Percentiles rank a stretch among this genome's conserved stretches.
Conservation (phyloP, 2,888 invertebrate species). For the Nomada goodeniana region DNA sequence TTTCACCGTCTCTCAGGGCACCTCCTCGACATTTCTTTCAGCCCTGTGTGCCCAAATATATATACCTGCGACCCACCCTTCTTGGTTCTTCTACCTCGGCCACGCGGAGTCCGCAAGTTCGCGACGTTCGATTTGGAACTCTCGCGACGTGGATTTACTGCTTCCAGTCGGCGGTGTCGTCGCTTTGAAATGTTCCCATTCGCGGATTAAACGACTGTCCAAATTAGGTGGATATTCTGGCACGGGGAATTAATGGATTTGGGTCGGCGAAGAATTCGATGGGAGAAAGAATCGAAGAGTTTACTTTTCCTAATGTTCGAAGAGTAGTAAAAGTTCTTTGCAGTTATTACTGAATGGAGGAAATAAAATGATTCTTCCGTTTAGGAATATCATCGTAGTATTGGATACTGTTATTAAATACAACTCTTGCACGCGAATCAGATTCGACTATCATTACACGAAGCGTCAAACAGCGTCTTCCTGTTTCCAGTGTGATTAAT, state of each 20-base stretch:
- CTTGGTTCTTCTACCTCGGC: neutral
- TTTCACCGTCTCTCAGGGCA: neutral
- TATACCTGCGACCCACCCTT: constrained; percentile 14
- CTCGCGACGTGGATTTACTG: constrained; percentile 64
- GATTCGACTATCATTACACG: neutral
- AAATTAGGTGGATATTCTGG: constrained; percentile 15
- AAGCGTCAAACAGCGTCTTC: neutral
- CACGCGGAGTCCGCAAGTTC: constrained; percentile 25
- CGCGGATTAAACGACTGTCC: constrained; percentile 42
- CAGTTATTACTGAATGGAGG: neutral
- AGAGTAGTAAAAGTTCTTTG: neutral
- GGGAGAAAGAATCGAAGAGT: too few species aligned
- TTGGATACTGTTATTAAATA: neutral
- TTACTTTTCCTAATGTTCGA: too few species aligned
- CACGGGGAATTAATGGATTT: constrained; percentile 2
- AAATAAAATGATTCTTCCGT: too few species aligned
- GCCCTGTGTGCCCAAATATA: neutral
- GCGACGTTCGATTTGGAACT: constrained; percentile 46
- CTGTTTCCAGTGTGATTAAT: constrained; percentile 32
- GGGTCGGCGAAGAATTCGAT: neutral
- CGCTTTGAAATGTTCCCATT: constrained; percentile 41
- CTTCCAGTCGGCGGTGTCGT: constrained; percentile 47
- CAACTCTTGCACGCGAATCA: neutral
- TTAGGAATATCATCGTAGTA: neutral
- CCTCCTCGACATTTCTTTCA: constrained; percentile 19